Evolutionary conservation across 2,888 invertebrate genomes (phyloP).

Genomic region (Oconnorella tubifera): DNA sequence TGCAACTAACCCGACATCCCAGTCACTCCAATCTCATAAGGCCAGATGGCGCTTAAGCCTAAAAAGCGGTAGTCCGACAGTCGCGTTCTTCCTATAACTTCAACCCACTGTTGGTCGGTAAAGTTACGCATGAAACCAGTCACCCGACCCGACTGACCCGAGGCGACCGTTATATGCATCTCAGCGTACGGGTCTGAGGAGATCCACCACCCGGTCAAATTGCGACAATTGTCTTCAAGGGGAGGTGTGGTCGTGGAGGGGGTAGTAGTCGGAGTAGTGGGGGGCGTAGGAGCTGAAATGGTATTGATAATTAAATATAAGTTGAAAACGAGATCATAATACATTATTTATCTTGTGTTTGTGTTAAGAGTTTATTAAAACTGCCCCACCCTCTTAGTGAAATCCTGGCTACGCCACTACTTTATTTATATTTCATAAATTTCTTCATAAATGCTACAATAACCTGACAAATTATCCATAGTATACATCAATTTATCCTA

Average conservation of each 20-base stretch:
- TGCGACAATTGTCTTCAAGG: not conserved
- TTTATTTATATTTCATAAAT: too few species aligned
- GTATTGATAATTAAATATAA: too few species aligned
- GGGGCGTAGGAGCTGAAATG: not conserved
- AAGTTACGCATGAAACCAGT: not conserved
- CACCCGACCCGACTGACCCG: not conserved
- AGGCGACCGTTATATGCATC: not conserved
- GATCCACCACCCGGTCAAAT: conserved; percentile 14
- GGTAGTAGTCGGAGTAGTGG: not conserved
- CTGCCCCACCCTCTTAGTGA: too few species aligned
- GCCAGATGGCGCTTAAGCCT: conserved; percentile 15
- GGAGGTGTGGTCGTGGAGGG: not conserved
- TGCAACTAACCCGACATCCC: conserved; percentile 11
- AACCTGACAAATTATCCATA: too few species aligned
- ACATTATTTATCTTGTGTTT: too few species aligned
- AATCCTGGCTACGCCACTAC: too few species aligned
- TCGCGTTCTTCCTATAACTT: conserved; percentile 1
- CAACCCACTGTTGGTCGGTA: not conserved
- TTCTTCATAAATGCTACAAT: too few species aligned
- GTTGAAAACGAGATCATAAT: too few species aligned
- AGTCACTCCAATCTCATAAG: conserved; percentile 4
- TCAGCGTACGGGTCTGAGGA: not conserved
- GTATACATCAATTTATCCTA: too few species aligned
- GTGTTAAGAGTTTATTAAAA: too few species aligned
- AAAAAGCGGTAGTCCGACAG: not conserved